Evolutionary conservation across 2,888 invertebrate genomes (phyloP).

Genomic region (Palloptera scutellata): DNA sequence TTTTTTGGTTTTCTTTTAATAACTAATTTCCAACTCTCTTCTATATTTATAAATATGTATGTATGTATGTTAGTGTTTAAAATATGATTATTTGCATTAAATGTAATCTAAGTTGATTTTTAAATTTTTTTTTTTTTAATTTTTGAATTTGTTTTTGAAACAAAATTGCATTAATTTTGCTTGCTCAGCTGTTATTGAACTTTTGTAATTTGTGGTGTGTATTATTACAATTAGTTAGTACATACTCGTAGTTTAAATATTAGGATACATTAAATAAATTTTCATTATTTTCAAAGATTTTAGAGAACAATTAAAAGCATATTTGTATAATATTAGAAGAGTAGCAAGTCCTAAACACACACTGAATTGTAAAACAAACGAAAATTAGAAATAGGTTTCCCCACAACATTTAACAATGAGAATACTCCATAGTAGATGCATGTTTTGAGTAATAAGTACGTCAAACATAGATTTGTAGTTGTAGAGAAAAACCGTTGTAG

Average conservation of each 20-base stretch:
- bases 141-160: slow-evolving; percentile 2
- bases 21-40: too few relatives aligned
- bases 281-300: not conserved
- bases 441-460: too few relatives aligned
- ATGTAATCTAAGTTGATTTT: too few relatives aligned
- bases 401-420: too few relatives aligned
- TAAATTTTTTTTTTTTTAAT: slow-evolving; percentile 7
- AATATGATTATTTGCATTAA: not conserved
- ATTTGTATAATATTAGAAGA: slow-evolving; percentile 4
- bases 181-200: slow-evolving; percentile 37
- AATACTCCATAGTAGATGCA: too few relatives aligned
- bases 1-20: slow-evolving; percentile 2
- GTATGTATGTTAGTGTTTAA: not conserved
- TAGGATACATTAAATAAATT: slow-evolving; percentile 8
- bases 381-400: too few relatives aligned
- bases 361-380: too few relatives aligned
- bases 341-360: slow-evolving; percentile 4
- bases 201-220: slow-evolving; percentile 55
- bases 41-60: not conserved
- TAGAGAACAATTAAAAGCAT: slow-evolving; percentile 7
- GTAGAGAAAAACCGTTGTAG: too few relatives aligned
- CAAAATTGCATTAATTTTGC: slow-evolving; percentile 24
- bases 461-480: too few relatives aligned
- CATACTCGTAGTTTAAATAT: slow-evolving; percentile 30
- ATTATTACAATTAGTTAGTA: slow-evolving; percentile 19